These are phyloP conservation scores for Hemibagrus guttatus DNA, from an alignment of 2,797 vertebrate genomes.

Conservation along the genomic window DNA sequence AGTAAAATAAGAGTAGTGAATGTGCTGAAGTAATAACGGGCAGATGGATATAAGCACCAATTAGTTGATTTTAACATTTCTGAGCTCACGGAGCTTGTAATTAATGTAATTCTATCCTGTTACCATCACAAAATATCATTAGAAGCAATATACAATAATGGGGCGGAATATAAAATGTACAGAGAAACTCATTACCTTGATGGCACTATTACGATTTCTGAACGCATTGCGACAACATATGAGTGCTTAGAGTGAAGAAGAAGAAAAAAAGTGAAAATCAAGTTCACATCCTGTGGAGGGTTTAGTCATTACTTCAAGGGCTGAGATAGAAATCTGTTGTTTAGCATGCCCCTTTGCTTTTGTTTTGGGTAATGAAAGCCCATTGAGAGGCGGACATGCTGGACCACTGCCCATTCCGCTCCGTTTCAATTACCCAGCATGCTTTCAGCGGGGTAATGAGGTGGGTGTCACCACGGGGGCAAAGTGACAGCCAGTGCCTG, in stretches of 20 bases:
- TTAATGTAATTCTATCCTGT: conserved; percentile 33
- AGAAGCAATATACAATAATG: conserved; percentile 46
- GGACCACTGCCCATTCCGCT: conserved; percentile 72
- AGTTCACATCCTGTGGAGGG: conserved; percentile 62
- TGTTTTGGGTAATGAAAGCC: conserved; percentile 75
- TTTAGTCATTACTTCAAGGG: conserved; percentile 66
- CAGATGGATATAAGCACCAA: conserved; percentile 23
- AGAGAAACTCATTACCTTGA: conserved; percentile 54
- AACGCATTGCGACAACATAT: conserved; percentile 57
- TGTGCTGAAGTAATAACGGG: conserved; percentile 8
- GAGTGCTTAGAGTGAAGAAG: conserved; percentile 45
- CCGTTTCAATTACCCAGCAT: conserved; percentile 81
- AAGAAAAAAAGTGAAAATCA: conserved; percentile 59
- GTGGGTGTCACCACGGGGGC: conserved; percentile 77
- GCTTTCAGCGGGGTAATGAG: conserved; percentile 75
- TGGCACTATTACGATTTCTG: conserved; percentile 58
- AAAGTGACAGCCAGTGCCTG: conserved; percentile 73
- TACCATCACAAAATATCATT: conserved; percentile 36
- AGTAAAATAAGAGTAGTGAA: not conserved
- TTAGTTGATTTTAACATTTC: conserved; percentile 21
- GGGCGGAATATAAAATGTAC: conserved; percentile 37
- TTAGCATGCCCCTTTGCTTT: conserved; percentile 70
- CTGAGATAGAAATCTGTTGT: conserved; percentile 69
- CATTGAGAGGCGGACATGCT: conserved; percentile 72
- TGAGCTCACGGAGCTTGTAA: conserved; percentile 31